Evolutionary conservation across 2,888 invertebrate genomes (phyloP), one percentile per base, ranked within the genome.

Genomic region (Pseudococcus jackbeardsleyi): DNA sequence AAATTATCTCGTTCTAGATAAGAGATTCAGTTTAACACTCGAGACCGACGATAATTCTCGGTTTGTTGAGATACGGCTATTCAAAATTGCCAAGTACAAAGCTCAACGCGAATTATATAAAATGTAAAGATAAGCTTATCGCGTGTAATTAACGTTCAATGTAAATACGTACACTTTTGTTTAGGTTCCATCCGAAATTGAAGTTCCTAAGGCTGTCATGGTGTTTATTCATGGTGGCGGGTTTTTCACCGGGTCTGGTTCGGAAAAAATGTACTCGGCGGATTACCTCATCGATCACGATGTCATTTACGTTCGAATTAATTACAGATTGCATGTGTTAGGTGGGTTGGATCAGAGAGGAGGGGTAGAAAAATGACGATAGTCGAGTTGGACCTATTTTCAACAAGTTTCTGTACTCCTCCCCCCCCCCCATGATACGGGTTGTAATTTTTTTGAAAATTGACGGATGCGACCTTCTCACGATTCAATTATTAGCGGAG

Each of bases 191-290:
- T 8, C 39, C 8, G 85, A 59, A 11, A 39, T 26, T 33, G 39
- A 22, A 50, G 39, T n/a, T n/a, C 54, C 39, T 22, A 92, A 94
- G 89, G 95, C 96, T 0, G 95, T 96, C 0, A 92, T 95, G 82
- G 93, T 96, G 87, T 96, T 95, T 93, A 94, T 96, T 90, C 96
- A 96, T 90, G 96, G 96, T 4, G 96, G 96, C 26, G 95, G 95
- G 89, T 96, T 95, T 91, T 93, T 93, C 90, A 93, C 93, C 90
- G 96, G 96, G 2, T 95, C 95, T 0, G 94, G 95, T 0, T 93
- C 94, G 12, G 22, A 64, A 48, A 77, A 88, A n/a, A 94, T 95
- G 88, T 96, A 95, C 90, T 95, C 95, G 89, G 95, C 95, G 92
- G 92, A 93, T 91, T 90, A 91, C 90, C 92, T 96, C 72, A 93